Evolutionary conservation across 1,140 invertebrate species (phyloP), one percentile per base, ranked within the genome.

Genomic region (Diabrotica undecimpunctata): DNA sequence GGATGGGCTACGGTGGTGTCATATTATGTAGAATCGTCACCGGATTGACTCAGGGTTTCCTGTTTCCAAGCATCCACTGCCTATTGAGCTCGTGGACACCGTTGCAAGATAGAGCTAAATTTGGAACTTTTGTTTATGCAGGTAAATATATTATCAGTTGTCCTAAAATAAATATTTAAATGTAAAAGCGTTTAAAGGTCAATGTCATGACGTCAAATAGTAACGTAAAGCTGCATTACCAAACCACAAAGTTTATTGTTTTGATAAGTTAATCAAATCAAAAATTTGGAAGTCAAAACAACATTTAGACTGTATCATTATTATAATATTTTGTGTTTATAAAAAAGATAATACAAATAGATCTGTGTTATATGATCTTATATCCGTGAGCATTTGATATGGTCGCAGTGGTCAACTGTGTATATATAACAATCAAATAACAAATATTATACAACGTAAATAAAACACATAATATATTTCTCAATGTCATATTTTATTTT

Each of bases 21-120:
- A 83, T 83, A 73, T 76, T 78, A 70, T 80, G 87, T 11, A 83
- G 94, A 38, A 84, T 93, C 0, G 66, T 90, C 0, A 87, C 91
- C 78, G 94, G 94, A 0, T 74, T 95, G 0, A 83, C 82, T 36
- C 87, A 95, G 80, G 93, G 93, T 8, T 84, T 92, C 0, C 81
- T 91, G 5, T 90, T 91, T 72, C 93, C 94, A 0, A 84, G 86
- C 55, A 82, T 91, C 5, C 92, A 95, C 70, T 87, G 87, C 0
- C 79, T 95, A 5, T 78, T 95, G 66, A 88, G 91, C 0, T 88
- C 89, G 71, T 96, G 94, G 94, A 84, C 73, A 14, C 86, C 87
- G 0, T 74, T 78, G 0, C 74, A 80, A n/a, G 87, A 89, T 75
- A 76, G 86, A 39, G 85, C 85, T 10, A 78, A 82, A 0, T 76